phyloP scores from a whole-genome alignment of 2,797 vertebrate genomes.

The Psittacula derbiana region DNA sequence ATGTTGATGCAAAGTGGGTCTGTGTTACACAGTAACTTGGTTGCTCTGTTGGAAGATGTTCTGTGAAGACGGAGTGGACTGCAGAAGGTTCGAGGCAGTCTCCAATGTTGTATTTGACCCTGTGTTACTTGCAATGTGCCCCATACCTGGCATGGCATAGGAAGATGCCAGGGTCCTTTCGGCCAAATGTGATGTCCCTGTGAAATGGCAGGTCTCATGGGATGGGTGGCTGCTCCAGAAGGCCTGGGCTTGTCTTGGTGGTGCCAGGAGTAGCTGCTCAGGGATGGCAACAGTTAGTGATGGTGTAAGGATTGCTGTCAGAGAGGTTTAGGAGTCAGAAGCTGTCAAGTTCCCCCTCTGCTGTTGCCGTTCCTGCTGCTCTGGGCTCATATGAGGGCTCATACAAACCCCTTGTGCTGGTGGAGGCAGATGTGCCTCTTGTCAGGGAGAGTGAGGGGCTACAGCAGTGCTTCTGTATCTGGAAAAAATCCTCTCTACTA shows the following conservation, averaged over 20 bases:
- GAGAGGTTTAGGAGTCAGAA: not conserved
- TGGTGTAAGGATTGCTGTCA: not conserved
- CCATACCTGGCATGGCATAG: not conserved
- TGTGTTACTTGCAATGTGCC: not conserved
- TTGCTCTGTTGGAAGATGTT: not conserved
- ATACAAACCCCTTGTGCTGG: not conserved
- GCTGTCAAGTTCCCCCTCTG: not conserved
- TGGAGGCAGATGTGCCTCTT: not conserved
- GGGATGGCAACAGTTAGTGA: not conserved
- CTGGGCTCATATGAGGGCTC: not conserved
- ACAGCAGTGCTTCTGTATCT: not conserved
- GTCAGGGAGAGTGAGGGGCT: not conserved
- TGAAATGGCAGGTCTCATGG: not conserved
- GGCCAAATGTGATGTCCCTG: not conserved
- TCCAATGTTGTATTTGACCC: not conserved
- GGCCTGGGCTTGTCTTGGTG: accelerated
- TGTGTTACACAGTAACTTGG: not conserved
- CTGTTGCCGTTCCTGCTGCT: accelerated
- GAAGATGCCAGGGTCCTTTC: not conserved
- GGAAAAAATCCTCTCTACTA: not conserved
- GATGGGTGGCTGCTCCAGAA: not conserved
- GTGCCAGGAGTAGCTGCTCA: not conserved
- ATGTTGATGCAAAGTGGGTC: not conserved
- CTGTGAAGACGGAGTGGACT: not conserved
- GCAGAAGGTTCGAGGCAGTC: not conserved